Base-by-base conservation (phyloP, 1,140 invertebrate genomes). In the Papilio glaucus region DNA sequence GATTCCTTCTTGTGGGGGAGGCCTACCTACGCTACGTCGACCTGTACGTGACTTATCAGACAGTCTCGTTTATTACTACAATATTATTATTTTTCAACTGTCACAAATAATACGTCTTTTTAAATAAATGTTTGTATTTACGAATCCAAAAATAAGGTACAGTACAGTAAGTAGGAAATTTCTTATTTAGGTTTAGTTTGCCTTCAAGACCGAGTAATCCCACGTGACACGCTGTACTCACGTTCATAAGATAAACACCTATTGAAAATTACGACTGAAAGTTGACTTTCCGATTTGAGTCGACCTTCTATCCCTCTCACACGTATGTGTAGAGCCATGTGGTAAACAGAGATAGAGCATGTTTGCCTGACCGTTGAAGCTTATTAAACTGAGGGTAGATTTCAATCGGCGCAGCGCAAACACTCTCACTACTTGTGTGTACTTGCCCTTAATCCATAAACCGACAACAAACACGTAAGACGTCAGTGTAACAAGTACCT, bases 301-400 rank as follows among this genome's bases (percentile, higher is more conserved):
- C 10, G 12, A 26, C 12, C 29, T n/a, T n/a, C 12, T 62, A 37
- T 37, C 26, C 26, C 26, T 37, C 29, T 62, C n/a, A 4, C 29
- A 61, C 60, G 18, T 65, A 57, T 26, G 49, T 57, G 21, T 24
- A 26, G 2, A 0, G 4, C 9, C 9, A 53, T 24, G 18, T 10
- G 24, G 21, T 53, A 21, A 29, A 38, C 6, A 21, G 9, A 18
- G 61, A 63, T 18, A 18, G 33, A 7, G 8, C 38, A 21, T 63
- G 33, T 63, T 63, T 39, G 15, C 33, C 7, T n/a, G 33, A 18
- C 37, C 53, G 70, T 49, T 37, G 67, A 71, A 77, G 72, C 72
- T 77, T 77, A 77, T 77, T 73, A 77, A 73, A 72, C 41, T 67
- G 69, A 42, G 75, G 69, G 71, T 73, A 74, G 72, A 73, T 73